phyloP scores from a whole-genome alignment of 37 sponge, comb jelly and placozoan species.

The Aplysina aerophoba region DNA sequence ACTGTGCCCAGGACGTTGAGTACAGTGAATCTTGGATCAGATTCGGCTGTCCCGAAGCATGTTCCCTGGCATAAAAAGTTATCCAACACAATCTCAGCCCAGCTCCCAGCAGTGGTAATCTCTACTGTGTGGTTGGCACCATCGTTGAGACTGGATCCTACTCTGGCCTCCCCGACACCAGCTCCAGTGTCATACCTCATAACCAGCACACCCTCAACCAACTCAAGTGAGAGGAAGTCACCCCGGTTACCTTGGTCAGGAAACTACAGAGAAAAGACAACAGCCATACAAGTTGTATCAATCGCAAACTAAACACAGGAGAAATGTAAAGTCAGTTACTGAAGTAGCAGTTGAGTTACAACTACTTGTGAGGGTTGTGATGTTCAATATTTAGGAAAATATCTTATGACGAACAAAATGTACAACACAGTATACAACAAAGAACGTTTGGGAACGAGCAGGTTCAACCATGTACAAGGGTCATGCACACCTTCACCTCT shows the following conservation, averaged over 20 bases:
- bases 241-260: neutral
- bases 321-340: too few species aligned
- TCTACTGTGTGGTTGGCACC: conserved; percentile 2
- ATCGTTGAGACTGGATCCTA: neutral
- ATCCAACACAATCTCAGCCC: neutral
- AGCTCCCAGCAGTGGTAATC: neutral
- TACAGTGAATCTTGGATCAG: neutral
- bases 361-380: too few species aligned
- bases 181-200: conserved; percentile 2
- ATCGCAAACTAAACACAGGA: neutral
- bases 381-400: too few species aligned
- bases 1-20: neutral
- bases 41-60: conserved; percentile 19
- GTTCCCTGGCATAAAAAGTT: neutral
- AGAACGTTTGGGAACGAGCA: too few species aligned
- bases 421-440: too few species aligned
- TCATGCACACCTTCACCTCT: too few species aligned
- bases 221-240: conserved; percentile 7
- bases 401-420: too few species aligned
- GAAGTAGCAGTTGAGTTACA: too few species aligned
- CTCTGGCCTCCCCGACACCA: neutral
- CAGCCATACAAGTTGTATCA: neutral
- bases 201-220: neutral
- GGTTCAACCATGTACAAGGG: too few species aligned
- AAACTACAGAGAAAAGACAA: neutral